A percentile compares a stretch with the other conserved stretches of the same genome.
Evolutionary conservation across 2,113 vertebrate species (phyloP).

Genomic region (Strigops habroptila): DNA sequence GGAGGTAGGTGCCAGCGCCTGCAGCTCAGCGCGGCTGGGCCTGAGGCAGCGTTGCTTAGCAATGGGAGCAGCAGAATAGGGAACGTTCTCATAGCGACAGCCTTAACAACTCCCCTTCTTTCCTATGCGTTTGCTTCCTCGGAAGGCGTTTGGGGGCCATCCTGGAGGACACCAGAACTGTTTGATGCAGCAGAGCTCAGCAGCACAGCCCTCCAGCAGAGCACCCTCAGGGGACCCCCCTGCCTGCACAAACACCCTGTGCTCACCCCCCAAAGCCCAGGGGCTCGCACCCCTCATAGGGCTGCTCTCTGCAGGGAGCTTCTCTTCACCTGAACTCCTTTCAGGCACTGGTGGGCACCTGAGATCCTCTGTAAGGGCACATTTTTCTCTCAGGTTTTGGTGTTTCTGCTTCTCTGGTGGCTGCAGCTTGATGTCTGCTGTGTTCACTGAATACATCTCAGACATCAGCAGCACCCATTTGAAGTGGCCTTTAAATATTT

Average conservation of each 20-base stretch:
- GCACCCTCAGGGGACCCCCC: rapidly evolving
- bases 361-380: not conserved
- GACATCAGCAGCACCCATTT: not conserved
- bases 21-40: not conserved
- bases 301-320: not conserved
- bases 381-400: not conserved
- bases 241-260: not conserved
- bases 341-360: not conserved
- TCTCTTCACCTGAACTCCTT: not conserved
- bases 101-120: not conserved
- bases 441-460: not conserved
- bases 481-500: not conserved
- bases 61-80: not conserved
- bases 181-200: not conserved
- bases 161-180: not conserved
- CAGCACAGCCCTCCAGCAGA: rapidly evolving
- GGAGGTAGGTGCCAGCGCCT: not conserved
- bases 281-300: rapidly evolving
- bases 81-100: not conserved
- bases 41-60: slow-evolving; percentile 17
- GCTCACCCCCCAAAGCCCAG: rapidly evolving
- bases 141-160: not conserved
- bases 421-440: not conserved
- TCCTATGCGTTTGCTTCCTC: not conserved
- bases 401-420: not conserved